These are phyloP conservation scores for Macaria notata DNA, from an alignment of 2,888 invertebrate genomes.

Conservation along the genomic window DNA sequence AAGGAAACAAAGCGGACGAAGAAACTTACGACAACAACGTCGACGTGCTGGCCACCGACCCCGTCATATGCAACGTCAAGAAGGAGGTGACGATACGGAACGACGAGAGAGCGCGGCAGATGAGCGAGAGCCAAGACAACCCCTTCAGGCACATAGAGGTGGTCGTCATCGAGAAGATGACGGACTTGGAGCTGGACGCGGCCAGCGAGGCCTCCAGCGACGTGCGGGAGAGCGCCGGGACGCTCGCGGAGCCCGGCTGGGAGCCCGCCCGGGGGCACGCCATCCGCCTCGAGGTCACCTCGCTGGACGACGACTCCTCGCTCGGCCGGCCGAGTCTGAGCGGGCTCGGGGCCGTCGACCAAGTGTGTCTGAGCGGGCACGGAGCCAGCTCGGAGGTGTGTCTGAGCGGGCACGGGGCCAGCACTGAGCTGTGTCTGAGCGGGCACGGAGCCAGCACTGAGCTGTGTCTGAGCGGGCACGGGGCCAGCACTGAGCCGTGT, in stretches of 20 bases:
- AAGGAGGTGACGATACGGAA: conserved; percentile 75
- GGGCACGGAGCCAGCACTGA: too few relatives aligned
- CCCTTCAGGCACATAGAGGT: conserved; percentile 79
- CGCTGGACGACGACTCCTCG: too few relatives aligned
- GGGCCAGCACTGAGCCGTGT: conserved; percentile 59
- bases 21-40: conserved; percentile 68
- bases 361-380: too few relatives aligned
- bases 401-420: too few relatives aligned
- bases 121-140: conserved; percentile 74
- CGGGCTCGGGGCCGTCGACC: too few relatives aligned
- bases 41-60: conserved; percentile 72
- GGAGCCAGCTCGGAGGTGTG: too few relatives aligned
- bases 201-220: conserved; percentile 73
- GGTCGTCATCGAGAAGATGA: conserved; percentile 77
- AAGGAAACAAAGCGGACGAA: conserved; percentile 65
- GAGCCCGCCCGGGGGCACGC: too few relatives aligned
- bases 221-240: too few relatives aligned
- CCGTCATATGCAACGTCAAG: conserved; percentile 76
- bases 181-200: conserved; percentile 73
- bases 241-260: too few relatives aligned
- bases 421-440: too few relatives aligned
- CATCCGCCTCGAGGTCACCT: conserved; percentile 78
- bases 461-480: conserved; percentile 46
- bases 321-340: too few relatives aligned
- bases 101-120: conserved; percentile 71